A percentile compares a stretch with the other conserved stretches of the same genome.
Evolutionary conservation across 2,888 invertebrate genomes (phyloP).

Genomic region (Teleogryllus oceanicus): DNA sequence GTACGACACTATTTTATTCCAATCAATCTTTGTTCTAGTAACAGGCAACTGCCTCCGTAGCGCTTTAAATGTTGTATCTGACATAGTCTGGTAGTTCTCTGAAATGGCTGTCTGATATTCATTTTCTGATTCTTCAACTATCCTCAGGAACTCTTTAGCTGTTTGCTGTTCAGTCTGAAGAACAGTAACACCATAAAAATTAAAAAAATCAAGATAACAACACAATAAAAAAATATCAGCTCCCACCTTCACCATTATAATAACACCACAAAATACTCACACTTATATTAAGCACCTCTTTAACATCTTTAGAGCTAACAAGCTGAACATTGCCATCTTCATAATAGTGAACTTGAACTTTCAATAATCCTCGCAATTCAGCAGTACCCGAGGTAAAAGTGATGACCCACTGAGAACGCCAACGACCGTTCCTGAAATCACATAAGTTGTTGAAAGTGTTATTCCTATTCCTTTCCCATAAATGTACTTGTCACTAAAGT

Average conservation of each 20-base stretch:
- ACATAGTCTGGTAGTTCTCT: constrained; percentile 99
- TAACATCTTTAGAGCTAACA: constrained; percentile 87
- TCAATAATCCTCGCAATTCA: constrained; percentile 82
- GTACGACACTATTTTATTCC: constrained; percentile 98
- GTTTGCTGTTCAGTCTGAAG: constrained; percentile 23
- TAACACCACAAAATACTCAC: constrained; percentile 20
- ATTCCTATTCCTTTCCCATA: no score
- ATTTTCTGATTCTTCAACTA: constrained; percentile 89
- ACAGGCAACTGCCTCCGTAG: constrained; percentile 95
- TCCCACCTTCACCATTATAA: neutral
- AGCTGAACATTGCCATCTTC: constrained; percentile 99
- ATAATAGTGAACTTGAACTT: constrained; percentile 92
- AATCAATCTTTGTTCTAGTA: constrained; percentile 98
- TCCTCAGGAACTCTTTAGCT: constrained; percentile 87
- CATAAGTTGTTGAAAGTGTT: neutral
- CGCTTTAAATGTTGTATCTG: constrained; percentile 99
- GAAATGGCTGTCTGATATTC: constrained; percentile 92
- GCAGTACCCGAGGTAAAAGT: constrained; percentile 63
- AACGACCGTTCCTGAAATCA: constrained; percentile 74
- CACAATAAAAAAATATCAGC: neutral
- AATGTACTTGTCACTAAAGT: no score
- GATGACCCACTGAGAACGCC: constrained; percentile 96
- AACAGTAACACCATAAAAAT: constrained; percentile 12
- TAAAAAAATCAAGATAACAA: neutral
- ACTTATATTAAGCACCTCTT: constrained; percentile 28